Evolutionary conservation across 2,888 invertebrate genomes (phyloP), one percentile per base, ranked within the genome.

Genomic region (Encarsia formosa): DNA sequence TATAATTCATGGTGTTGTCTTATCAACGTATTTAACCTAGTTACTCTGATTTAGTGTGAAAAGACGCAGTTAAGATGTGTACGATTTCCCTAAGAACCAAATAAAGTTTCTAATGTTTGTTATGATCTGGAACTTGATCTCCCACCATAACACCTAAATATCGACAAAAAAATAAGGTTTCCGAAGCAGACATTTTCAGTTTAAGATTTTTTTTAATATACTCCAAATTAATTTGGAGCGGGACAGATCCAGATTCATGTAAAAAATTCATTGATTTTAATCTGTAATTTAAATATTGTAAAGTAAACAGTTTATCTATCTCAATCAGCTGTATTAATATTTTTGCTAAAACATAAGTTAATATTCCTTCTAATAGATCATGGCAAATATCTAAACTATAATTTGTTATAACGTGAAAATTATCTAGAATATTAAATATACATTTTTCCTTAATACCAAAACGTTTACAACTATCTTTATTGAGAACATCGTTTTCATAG

Each of bases 151-250:
- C 11, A 2, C 34, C 19, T 2, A 48, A 35, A 29, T 48, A 48
- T 2, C 48, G 18, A 13, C 26, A 9, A 18, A 48, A 48, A 41
- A 40, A 48, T 15, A 41, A 8, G 16, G 19, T 16, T 41, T 48
- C 41, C 22, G 48, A 22, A 2, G 48, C 40, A 18, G 34, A 41
- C 48, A 48, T 48, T 41, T 48, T 48, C 15, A 48, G 24, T 4
- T 5, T 18, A 16, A 18, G 11, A 35, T 41, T 41, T 23, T 32
- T 48, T 24, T 34, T 41, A 11, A 41, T 4, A 11, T 48, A 48
- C 5, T 48, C 35, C 6, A 15, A 5, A n/a, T 8, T 15, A 8
- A 48, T 34, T 19, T 16, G 8, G 5, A 13, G 41, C 2, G 41
- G 48, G 9, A 48, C 18, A 35, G 34, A 35, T 2, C 19, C 9